Conservation (phyloP, 2,888 invertebrate species). For the Torymus tubicola region DNA sequence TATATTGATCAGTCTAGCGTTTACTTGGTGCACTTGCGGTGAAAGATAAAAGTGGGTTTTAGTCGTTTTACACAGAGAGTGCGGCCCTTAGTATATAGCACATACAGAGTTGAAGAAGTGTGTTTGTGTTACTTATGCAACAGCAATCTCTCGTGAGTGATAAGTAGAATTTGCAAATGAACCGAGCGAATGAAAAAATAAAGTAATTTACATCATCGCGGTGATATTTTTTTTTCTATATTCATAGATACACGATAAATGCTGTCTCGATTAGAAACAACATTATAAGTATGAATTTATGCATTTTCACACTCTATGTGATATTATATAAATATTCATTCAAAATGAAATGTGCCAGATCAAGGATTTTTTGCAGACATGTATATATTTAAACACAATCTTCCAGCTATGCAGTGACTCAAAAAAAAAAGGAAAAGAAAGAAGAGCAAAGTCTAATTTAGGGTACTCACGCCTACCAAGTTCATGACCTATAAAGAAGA, state of each 20-base stretch:
- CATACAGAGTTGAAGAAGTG: conserved; percentile 32
- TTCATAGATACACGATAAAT: too few relatives aligned
- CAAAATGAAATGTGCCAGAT: too few relatives aligned
- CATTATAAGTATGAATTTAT: too few relatives aligned
- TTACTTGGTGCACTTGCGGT: conserved; percentile 32
- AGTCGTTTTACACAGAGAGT: conserved; percentile 21
- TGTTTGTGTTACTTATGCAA: conserved; percentile 2
- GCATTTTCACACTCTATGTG: too few relatives aligned
- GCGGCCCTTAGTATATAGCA: not conserved
- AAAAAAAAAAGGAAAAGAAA: conserved; percentile 49
- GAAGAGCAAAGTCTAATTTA: conserved; percentile 47
- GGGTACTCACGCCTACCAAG: conserved; percentile 72
- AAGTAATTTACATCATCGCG: too few relatives aligned
- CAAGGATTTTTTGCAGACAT: too few relatives aligned
- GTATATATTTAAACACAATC: conserved; percentile 30
- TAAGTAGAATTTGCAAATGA: too few relatives aligned
- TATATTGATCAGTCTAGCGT: conserved; percentile 19
- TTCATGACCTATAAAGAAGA: conserved; percentile 70
- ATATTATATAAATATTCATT: too few relatives aligned
- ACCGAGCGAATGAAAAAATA: too few relatives aligned
- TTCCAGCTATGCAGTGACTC: conserved; percentile 39
- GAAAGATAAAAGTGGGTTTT: conserved; percentile 36
- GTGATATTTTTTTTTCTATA: too few relatives aligned
- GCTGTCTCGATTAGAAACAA: too few relatives aligned
- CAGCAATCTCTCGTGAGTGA: too few relatives aligned